Evolutionary conservation across 2,888 invertebrate species (phyloP).

Genomic region (Seira musarum): DNA sequence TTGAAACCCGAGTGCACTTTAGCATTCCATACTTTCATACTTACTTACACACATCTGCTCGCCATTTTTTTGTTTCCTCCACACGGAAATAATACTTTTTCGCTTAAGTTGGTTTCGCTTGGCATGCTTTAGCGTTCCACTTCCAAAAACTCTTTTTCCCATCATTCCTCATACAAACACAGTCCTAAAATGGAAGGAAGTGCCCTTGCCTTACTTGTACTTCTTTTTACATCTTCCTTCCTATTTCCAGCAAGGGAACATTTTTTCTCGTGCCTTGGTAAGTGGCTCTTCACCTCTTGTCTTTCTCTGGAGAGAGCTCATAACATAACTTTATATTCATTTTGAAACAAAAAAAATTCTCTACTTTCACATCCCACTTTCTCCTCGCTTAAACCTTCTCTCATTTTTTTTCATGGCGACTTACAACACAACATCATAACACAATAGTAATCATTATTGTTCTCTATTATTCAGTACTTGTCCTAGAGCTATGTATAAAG

Average conservation of each 20-base stretch:
- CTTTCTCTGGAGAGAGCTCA: slow-evolving; percentile 8
- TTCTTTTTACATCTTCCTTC: not conserved
- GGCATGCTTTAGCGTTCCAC: not conserved
- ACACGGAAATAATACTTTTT: not conserved
- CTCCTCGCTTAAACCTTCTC: not conserved
- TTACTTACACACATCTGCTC: not conserved
- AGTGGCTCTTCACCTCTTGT: slow-evolving; percentile 5
- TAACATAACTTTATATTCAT: not conserved
- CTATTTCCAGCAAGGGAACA: not conserved
- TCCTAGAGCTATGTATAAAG: slow-evolving; percentile 8
- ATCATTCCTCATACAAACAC: not conserved
- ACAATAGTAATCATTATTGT: slow-evolving; percentile 17
- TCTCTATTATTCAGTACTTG: not conserved
- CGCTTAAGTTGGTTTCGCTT: not conserved
- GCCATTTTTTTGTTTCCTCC: not conserved
- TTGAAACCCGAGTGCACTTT: not conserved
- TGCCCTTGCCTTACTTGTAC: not conserved
- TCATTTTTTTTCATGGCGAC: not conserved
- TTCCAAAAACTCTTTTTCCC: slow-evolving; percentile 3
- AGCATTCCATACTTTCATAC: not conserved
- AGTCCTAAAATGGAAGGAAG: not conserved
- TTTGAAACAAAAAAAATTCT: not conserved
- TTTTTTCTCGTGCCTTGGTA: slow-evolving; percentile 13
- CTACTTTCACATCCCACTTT: too few relatives aligned
- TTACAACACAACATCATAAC: not conserved